Evolutionary conservation across 2,888 invertebrate species (phyloP), one percentile per base, ranked within the genome.

Genomic region (Zele albiditarsus): DNA sequence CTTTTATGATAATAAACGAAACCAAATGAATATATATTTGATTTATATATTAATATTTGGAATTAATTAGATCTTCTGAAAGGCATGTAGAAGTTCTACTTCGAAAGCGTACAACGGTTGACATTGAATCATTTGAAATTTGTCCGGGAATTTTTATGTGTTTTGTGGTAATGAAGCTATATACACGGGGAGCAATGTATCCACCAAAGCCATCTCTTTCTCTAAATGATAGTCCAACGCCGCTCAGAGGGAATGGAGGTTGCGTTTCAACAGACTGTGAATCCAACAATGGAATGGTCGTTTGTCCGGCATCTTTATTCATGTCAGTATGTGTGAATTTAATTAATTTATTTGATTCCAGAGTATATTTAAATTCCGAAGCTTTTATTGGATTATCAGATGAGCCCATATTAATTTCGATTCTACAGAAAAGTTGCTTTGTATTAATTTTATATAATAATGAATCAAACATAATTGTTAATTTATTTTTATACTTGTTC

Each of bases 201-300:
- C 60, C 60, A 60, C 27, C n/a, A 28, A 16, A 60, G 10, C 25
- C n/a, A 28, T 14, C 27, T 27, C n/a, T 28, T 27, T 6, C 60
- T 16, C 28, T 12, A 10, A 60, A 25, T 0, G 0, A 60, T 5
- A 60, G 1, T 14, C 60, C 28, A 6, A 60, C 12, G 0, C 60
- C 60, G 27, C 28, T 16, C 2, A 60, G 60, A 14, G 60, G 27
- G 27, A 60, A 60, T 60, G 27, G 5, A 10, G 60, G 60, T 16
- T 27, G 1, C 10, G 28, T 12, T 27, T 28, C 28, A 5, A 60
- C 27, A 27, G 27, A 3, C 16, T 60, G 60, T 16, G 60, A 2
- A 60, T 60, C 60, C 3, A 60, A 27, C 12, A 60, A n/a, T 27
- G 60, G 60, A 60, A 60, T 28, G n/a, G 60, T 60, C 2, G 60